A percentile compares a stretch with the other conserved stretches of the same genome.
phyloP scores from a whole-genome alignment of 2,797 vertebrate species.

The Hypotaenidia philippensis region DNA sequence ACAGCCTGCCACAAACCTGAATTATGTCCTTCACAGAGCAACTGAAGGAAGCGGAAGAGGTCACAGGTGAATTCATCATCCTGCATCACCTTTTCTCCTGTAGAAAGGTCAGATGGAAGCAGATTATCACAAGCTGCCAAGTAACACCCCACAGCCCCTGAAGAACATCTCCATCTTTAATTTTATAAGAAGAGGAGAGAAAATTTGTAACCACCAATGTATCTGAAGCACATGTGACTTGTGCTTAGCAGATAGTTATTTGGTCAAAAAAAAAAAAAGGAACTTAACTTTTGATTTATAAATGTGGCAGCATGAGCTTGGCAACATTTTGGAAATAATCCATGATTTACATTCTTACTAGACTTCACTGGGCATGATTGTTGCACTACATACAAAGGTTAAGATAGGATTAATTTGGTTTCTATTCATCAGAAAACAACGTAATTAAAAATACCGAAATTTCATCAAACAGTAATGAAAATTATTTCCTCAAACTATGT shows the following conservation, averaged over 20 bases:
- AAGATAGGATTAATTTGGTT: not conserved
- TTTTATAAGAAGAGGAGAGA: not conserved
- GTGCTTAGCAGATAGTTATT: conserved; percentile 74
- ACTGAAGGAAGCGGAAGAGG: conserved; percentile 96
- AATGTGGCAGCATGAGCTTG: conserved; percentile 76
- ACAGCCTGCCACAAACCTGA: conserved; percentile 85
- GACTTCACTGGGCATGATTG: not conserved
- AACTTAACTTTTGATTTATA: conserved; percentile 49
- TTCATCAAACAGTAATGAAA: not conserved
- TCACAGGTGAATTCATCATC: conserved; percentile 97
- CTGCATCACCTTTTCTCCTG: conserved; percentile 97
- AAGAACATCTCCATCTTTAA: conserved; percentile 21
- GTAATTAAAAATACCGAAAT: not conserved
- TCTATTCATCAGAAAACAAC: not conserved
- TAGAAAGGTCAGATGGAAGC: conserved; percentile 67
- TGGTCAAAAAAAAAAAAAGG: conserved; percentile 51
- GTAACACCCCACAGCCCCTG: not conserved
- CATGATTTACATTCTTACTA: not conserved
- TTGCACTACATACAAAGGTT: not conserved
- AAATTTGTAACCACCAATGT: conserved; percentile 54
- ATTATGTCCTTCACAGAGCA: conserved; percentile 96
- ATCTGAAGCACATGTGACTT: conserved; percentile 71
- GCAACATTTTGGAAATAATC: conserved; percentile 78
- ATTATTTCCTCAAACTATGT: not conserved
- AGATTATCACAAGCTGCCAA: conserved; percentile 18